Base-by-base conservation (phyloP, 2,888 invertebrate genomes). In the Gasteruption jaculator region DNA sequence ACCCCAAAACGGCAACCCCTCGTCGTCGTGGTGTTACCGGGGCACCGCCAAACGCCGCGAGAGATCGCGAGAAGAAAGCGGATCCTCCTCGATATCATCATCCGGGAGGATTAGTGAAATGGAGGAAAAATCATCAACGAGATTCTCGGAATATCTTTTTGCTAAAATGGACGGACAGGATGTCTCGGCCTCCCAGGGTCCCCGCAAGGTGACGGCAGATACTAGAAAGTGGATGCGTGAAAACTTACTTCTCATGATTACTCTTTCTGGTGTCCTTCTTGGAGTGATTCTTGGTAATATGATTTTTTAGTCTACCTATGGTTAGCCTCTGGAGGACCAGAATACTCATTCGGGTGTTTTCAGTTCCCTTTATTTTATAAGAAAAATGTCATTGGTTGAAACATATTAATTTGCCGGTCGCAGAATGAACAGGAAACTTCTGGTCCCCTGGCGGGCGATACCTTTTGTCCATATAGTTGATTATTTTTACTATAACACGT, bases 101-200 rank as follows among this genome's bases (percentile, higher is more conserved):
- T 55, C 41, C 45, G 54, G 57, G 55, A 58, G 55, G 57, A 52
- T 59, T 57, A 57, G 60, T 61, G 60, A 66, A 58, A 70, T 70
- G 69, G 69, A 69, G 60, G 69, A 70, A 54, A 69, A 69, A 59
- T 64, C 66, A 60, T 68, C 69, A 58, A 65, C 69, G 49, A 60
- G 63, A 50, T 83, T 85, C 80, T 82, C 83, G 83, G 85, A 84
- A 73, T 86, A 85, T 74, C 76, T 85, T 73, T 85, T 85, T 72
- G 83, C 83, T 72, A 85, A 85, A 78, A 85, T 86, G 85, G 83
- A 83, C 55, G 67, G 69, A 53, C 68, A 68, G 59, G 69, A 70
- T 54, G 69, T 68, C 59, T 68, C 66, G 68, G 69, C 69, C 67
- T 68, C 70, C 58, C 76, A 78, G 52, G 81, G 82, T 50, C 79